Conservation (phyloP, 2,797 vertebrate species). For the Thalassophryne amazonica region DNA sequence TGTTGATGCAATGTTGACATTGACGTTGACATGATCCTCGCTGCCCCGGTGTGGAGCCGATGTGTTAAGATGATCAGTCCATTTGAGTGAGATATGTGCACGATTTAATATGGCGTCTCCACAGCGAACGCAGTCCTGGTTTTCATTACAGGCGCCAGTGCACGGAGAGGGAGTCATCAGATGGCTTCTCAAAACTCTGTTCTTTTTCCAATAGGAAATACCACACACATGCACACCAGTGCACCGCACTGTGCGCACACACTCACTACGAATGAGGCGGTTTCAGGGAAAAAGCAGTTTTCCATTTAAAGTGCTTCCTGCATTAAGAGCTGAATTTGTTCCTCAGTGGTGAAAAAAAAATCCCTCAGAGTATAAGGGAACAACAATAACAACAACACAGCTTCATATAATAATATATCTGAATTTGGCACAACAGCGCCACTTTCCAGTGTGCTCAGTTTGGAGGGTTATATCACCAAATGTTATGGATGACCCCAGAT, state of each 20-base stretch:
- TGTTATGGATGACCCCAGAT: too few species aligned
- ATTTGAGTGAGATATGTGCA: slow-evolving; percentile 37
- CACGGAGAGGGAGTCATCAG: slow-evolving; percentile 61
- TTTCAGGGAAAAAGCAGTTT: slow-evolving; percentile 25
- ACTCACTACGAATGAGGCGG: background rate
- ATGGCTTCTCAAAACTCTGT: slow-evolving; percentile 66
- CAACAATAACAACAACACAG: slow-evolving; percentile 4
- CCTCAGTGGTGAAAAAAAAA: slow-evolving; percentile 17
- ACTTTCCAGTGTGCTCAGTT: slow-evolving; percentile 4
- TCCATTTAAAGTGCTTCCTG: slow-evolving; percentile 32
- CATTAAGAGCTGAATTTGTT: slow-evolving; percentile 13
- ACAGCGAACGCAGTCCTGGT: slow-evolving; percentile 56
- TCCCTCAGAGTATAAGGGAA: too few species aligned
- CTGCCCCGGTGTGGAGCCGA: background rate
- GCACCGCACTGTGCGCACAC: slow-evolving; percentile 1
- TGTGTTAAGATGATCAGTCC: slow-evolving; percentile 27
- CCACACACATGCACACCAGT: slow-evolving; percentile 57
- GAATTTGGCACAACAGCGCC: background rate
- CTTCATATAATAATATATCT: background rate
- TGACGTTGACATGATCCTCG: background rate
- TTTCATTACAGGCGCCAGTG: slow-evolving; percentile 71
- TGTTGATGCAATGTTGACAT: too few species aligned
- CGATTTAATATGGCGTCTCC: slow-evolving; percentile 46
- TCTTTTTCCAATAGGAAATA: slow-evolving; percentile 73
- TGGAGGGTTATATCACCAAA: too few species aligned